Evolutionary conservation across 2,113 vertebrate species (phyloP), one percentile per base, ranked within the genome.

Genomic region (Colinus virginianus): DNA sequence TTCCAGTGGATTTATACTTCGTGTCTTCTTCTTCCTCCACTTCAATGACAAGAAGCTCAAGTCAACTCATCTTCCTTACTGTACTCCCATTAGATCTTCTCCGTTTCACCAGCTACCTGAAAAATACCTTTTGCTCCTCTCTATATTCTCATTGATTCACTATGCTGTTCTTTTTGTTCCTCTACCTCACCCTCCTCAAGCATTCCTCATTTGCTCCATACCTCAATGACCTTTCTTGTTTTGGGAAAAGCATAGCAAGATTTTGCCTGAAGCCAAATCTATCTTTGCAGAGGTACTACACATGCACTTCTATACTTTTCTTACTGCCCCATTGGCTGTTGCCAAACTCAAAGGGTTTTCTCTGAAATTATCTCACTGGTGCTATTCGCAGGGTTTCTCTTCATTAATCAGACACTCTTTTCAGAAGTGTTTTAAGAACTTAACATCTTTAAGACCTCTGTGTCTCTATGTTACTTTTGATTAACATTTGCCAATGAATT

Each of bases 401-500:
- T 30, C 58, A 70, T 76, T 51, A 71, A 78, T 43, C n/a, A 78
- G 53, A 19, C 42, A 77, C 0, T 2, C 3, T 62, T 92, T 48
- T 20, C n/a, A 55, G 23, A 77, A 86, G 36, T 42, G n/a, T 66
- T 93, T 77, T 34, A 63, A 46, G 68, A 91, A 78, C 16, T 34
- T 63, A 67, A 34, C 64, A 49, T 46, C 45, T 58, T 53, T 2
- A 5, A 77, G 63, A 70, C 42, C 40, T 58, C 43, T 46, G 7
- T 45, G 7, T 45, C 83, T 63, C 19, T 21, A 9, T 49, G 77
- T 28, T 88, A 78, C 82, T 74, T 78, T 84, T 70, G 72, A 77
- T 90, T 80, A 70, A 70, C 78, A 69, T 80, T 92, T 86, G 61
- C 77, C 61, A 70, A 55, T 19, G 78, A 71, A 78, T 32, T 70